Base-by-base conservation (phyloP, 2,888 invertebrate species). In the Nephrocerus scutellatus region DNA sequence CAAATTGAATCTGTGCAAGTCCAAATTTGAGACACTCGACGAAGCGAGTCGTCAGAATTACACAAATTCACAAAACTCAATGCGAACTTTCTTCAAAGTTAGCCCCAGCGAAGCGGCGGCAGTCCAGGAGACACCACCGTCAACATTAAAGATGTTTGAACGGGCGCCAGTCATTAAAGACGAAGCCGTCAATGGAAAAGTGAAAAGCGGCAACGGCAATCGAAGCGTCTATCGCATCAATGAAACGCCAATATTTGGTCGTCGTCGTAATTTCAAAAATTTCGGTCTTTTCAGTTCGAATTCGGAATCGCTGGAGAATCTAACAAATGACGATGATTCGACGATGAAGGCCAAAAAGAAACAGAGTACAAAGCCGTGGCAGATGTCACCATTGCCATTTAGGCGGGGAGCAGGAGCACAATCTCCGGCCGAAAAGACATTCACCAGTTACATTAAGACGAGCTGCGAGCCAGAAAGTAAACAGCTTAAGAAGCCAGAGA, bases 161-260 rank as follows among this genome's bases (percentile, higher is more conserved):
- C 54, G 57, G 5, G 41, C 42, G 3, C 43, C 40, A 0, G 41
- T 30, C 4, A 24, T n/a, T n/a, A 18, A 30, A 37, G n/a, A 35
- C 47, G 18, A 33, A 41, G 7, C 37, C 44, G 5, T 36, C 47
- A 3, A 32, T 36, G 3, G 47, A 48, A 35, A 43, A 21, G 37
- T 48, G 9, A 52, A 58, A 19, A 49, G 50, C 5, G 49, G 49
- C 43, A 42, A 44, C 10, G 20, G 45, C 4, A 41, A 52, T 39
- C 6, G 43, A 8, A 31, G 44, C 46, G 6, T 50, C 35, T 62
- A 62, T 48, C 61, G 67, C 32, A 57, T 68, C n/a, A 65, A 68
- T 51, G 68, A 68, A 37, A 68, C 67, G 6, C 67, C 67, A 1
- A 63, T 68, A 18, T 66, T 68, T 42, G 68, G 64, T 1, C 49